A percentile compares a stretch with the other conserved stretches of the same genome.
These are phyloP conservation scores for Pyrrhosoma nymphula DNA, from an alignment of 2,888 invertebrate species.

Conservation along the genomic window DNA sequence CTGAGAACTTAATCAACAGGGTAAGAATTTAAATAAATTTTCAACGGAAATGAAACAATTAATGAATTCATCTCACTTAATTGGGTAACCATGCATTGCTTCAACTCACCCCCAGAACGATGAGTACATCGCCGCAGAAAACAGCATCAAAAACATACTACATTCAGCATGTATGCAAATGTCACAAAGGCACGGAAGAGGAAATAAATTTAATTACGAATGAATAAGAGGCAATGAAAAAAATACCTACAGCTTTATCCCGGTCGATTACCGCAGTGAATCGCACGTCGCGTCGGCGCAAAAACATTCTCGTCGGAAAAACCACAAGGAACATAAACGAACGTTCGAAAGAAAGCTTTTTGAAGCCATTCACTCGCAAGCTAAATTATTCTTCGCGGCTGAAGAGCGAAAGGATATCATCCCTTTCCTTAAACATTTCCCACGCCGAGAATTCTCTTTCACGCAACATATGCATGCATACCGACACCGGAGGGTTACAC, in stretches of 20 bases:
- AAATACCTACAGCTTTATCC: not conserved
- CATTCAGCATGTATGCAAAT: too few species aligned
- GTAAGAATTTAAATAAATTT: too few species aligned
- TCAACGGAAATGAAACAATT: too few species aligned
- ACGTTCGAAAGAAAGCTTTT: not conserved
- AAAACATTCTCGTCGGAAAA: not conserved
- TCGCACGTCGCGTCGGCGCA: not conserved
- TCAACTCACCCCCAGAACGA: too few species aligned
- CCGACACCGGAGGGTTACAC: not conserved
- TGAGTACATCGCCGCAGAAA: too few species aligned
- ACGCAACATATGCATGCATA: not conserved
- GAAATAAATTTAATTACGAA: too few species aligned
- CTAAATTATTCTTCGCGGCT: not conserved
- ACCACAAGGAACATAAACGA: not conserved
- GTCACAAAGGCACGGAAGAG: too few species aligned
- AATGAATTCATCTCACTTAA: too few species aligned
- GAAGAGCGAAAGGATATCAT: not conserved
- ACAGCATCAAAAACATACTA: too few species aligned
- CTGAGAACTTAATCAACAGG: too few species aligned
- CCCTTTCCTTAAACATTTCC: not conserved
- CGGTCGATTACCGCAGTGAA: not conserved
- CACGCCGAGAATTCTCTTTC: not conserved
- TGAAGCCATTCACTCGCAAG: not conserved
- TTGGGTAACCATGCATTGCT: too few species aligned
- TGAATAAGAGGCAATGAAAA: not conserved